A percentile compares a stretch with the other conserved stretches of the same genome.
Evolutionary conservation across 2,113 vertebrate genomes (phyloP).

Genomic region (Rhinoderma darwinii): DNA sequence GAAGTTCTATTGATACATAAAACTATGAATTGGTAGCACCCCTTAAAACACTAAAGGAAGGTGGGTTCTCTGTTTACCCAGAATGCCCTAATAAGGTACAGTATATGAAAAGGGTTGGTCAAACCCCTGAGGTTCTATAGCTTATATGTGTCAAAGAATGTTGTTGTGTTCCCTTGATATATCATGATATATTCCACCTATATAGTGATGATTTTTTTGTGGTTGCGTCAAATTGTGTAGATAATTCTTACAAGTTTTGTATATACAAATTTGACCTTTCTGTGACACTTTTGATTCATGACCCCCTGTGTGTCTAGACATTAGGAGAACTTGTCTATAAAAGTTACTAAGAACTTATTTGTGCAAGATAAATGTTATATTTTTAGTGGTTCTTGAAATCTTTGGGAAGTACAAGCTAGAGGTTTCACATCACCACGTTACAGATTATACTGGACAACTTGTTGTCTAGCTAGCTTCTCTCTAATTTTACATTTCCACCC

Average conservation of each 20-base stretch:
- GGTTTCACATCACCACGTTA: background rate
- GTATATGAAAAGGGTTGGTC: too few relatives aligned
- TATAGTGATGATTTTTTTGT: background rate
- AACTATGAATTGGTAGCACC: too few relatives aligned
- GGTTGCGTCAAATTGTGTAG: background rate
- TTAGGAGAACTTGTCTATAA: background rate
- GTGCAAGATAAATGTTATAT: background rate
- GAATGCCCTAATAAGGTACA: too few relatives aligned
- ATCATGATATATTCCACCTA: background rate
- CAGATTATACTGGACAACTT: background rate
- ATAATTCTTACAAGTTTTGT: background rate
- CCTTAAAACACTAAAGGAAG: too few relatives aligned
- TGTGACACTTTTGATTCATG: background rate
- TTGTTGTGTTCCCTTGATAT: too few relatives aligned
- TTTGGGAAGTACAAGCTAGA: background rate
- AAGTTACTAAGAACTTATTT: background rate
- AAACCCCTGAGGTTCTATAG: too few relatives aligned
- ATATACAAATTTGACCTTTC: background rate
- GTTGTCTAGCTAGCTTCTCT: background rate
- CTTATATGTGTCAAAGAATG: too few relatives aligned
- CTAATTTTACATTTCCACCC: background rate
- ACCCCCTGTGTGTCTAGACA: background rate
- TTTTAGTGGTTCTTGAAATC: constrained; percentile 14
- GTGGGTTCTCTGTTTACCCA: too few relatives aligned
- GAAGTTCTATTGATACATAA: too few relatives aligned